Percentiles rank a stretch among this genome's conserved stretches.
Conservation (phyloP, 2,888 invertebrate genomes). For the Ariolimax columbianus region DNA sequence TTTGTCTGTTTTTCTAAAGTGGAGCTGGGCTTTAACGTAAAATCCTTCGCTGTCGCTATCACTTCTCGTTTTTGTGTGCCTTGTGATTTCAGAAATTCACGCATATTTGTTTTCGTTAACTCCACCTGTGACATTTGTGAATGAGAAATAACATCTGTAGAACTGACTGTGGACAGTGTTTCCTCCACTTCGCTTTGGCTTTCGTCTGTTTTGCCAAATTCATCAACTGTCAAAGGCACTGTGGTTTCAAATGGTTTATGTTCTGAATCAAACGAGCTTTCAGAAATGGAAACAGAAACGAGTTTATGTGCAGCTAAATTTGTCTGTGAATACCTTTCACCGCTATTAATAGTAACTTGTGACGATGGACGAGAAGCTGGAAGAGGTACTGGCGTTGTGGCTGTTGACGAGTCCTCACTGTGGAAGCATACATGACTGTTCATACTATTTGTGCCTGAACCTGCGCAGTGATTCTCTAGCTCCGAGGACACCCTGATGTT, state of each 20-base stretch:
- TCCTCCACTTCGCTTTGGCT: neutral
- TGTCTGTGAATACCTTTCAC: neutral
- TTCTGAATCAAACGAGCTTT: slow-evolving; percentile 13
- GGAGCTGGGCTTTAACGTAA: neutral
- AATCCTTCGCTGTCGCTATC: too few species aligned
- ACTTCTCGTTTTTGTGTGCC: neutral
- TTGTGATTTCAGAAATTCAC: neutral
- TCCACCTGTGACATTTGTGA: neutral
- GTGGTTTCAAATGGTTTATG: slow-evolving; percentile 16
- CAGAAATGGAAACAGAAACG: slow-evolving; percentile 4
- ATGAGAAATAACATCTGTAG: neutral
- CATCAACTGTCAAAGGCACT: neutral
- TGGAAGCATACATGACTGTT: neutral
- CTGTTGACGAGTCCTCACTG: neutral
- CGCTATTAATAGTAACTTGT: neutral
- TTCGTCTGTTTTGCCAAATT: slow-evolving; percentile 18
- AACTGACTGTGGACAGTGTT: neutral
- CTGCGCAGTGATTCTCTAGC: neutral
- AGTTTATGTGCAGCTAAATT: neutral
- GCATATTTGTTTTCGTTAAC: slow-evolving; percentile 7
- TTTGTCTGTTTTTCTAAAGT: neutral
- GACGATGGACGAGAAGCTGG: neutral
- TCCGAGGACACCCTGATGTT: neutral
- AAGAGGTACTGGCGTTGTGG: neutral
- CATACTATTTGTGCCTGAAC: neutral